Evolutionary conservation across 2,888 invertebrate genomes (phyloP).

Genomic region (Eurytoma adleriae): DNA sequence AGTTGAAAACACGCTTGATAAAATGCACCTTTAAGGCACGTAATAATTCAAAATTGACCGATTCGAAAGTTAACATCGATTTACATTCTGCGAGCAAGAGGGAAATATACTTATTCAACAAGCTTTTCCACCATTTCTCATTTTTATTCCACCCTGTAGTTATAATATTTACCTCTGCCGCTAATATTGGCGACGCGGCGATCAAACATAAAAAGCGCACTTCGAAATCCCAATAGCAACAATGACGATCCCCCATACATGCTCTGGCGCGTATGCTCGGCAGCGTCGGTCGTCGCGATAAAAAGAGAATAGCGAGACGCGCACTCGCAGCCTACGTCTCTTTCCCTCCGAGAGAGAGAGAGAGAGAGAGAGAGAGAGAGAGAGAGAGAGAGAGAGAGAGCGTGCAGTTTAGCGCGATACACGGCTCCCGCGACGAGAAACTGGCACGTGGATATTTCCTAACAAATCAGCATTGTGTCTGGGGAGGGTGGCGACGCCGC

Average conservation of each 20-base stretch:
- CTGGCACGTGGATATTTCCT: conserved; percentile 69
- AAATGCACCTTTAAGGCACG: too few species aligned
- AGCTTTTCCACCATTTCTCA: background rate
- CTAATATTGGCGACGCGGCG: background rate
- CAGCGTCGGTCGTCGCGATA: conserved; percentile 3
- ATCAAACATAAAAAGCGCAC: conserved; percentile 32
- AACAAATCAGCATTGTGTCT: conserved; percentile 70
- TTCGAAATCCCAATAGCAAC: conserved; percentile 39
- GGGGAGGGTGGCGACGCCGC: conserved; percentile 56
- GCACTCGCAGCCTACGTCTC: background rate
- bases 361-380: background rate
- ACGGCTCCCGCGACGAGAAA: conserved; percentile 59
- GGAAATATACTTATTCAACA: background rate
- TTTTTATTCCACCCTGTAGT: conserved; percentile 8
- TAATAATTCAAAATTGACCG: too few species aligned
- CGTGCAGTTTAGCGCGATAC: conserved; percentile 12
- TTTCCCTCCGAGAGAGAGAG: background rate
- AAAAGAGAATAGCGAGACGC: conserved; percentile 42
- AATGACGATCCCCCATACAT: conserved; percentile 25
- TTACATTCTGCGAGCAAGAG: too few species aligned
- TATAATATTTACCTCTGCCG: conserved; percentile 33
- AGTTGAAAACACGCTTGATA: too few species aligned
- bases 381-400: background rate
- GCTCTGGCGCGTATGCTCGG: background rate
- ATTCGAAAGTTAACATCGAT: too few species aligned